Evolutionary conservation across 2,113 vertebrate species (phyloP).

Genomic region (Catagonus wagneri): DNA sequence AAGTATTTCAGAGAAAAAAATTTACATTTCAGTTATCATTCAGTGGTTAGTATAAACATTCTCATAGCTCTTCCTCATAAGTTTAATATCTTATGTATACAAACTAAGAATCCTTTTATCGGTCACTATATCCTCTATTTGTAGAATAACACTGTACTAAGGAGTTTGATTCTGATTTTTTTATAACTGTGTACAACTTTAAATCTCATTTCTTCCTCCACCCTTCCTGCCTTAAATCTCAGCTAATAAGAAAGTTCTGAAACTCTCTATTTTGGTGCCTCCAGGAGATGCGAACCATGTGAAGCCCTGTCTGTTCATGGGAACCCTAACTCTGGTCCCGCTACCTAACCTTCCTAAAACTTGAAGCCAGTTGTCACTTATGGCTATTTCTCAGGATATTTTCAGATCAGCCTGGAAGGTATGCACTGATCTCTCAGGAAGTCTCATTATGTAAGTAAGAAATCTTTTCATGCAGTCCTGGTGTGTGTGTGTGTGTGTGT

Average conservation of each 20-base stretch:
- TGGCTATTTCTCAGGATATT: neutral
- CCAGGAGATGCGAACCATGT: neutral
- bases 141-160: neutral
- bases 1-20: neutral
- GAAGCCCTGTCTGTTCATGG: neutral
- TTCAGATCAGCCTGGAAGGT: neutral
- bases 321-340: too few relatives aligned
- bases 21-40: neutral
- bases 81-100: neutral
- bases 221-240: neutral
- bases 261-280: neutral
- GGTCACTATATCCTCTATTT: neutral
- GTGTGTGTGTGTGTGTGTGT: fast-evolving
- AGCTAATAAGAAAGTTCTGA: neutral
- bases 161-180: neutral
- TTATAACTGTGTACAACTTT: neutral
- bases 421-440: neutral
- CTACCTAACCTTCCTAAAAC: neutral
- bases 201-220: neutral
- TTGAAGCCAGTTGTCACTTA: neutral
- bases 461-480: neutral
- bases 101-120: neutral
- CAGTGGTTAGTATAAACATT: neutral
- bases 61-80: neutral
- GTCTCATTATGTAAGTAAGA: neutral